Evolutionary conservation across 1,140 invertebrate genomes (phyloP), one percentile per base, ranked within the genome.

Genomic region (Drosophila pseudoananassae): DNA sequence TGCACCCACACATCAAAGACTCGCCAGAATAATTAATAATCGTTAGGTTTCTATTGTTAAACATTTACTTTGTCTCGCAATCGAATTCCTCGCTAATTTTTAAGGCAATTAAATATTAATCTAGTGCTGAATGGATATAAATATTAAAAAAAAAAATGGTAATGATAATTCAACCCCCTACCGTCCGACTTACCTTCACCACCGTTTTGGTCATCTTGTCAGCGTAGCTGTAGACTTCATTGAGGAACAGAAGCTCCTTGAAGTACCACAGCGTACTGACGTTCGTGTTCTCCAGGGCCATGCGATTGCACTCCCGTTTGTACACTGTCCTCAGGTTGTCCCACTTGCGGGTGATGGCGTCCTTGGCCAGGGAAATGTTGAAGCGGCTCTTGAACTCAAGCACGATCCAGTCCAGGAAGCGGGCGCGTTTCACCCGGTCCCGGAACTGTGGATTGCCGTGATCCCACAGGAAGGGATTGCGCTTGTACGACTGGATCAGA

Each of bases 291-390:
- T 91, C 90, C 15, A 91, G 52, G 3, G 90, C 80, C 90, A 91
- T 91, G 7, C 90, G 90, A 79, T 91, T 91, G 54, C 90, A 91
- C 61, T 91, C 90, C n/a, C 90, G 79, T 54, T 91, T 91, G 56
- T 91, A 91, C 3, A 91, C 90, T 2, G 90, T 91, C 1, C 90
- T 75, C 47, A 91, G 76, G 73, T 91, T 91, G 36, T 91, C 90
- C 90, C 90, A 91, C 64, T 91, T 91, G 0, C 90, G 69, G 8
- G 90, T 91, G 45, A 91, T 90, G 55, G 90, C 90, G 64, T 91
- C 90, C 45, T 85, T 91, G 17, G 90, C 90, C 36, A 91, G 23
- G 8, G 85, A 71, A 15, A 91, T 78, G 40, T 91, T 91, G 10
- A 91, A 91, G 14, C 90, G 85, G 47, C 87, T 76, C 47, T 88